A percentile compares a stretch with the other conserved stretches of the same genome.
Evolutionary conservation across 1,140 invertebrate genomes (phyloP).

Genomic region (Formica exsecta): DNA sequence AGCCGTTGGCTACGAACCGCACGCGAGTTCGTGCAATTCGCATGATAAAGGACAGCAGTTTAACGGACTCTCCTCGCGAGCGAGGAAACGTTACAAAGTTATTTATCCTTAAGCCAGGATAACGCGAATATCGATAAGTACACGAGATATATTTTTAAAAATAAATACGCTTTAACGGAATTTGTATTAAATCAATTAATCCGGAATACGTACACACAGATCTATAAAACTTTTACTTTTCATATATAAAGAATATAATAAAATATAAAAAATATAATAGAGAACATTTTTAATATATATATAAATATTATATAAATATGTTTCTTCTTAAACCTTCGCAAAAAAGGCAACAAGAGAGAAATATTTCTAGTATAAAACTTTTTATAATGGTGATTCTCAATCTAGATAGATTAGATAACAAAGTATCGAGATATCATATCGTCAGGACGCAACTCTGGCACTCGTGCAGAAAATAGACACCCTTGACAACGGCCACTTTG

Average conservation of each 20-base stretch:
- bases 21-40: conserved; percentile 71
- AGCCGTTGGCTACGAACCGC: conserved; percentile 80
- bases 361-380: neutral
- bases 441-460: neutral
- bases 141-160: neutral
- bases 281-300: too few species aligned
- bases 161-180: neutral
- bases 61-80: neutral
- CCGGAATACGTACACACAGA: neutral
- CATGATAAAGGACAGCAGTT: conserved; percentile 3
- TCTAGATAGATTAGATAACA: neutral
- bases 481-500: conserved; percentile 53
- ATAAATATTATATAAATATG: too few species aligned
- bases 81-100: neutral
- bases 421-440: neutral
- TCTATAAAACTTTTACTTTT: too few species aligned
- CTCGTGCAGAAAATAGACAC: conserved; percentile 39
- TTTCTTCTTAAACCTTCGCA: too few species aligned
- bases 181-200: neutral
- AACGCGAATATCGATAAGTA: neutral
- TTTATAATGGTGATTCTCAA: neutral
- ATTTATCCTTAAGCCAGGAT: conserved; percentile 1
- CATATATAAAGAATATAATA: too few species aligned
- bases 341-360: too few species aligned
- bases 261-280: too few species aligned